A percentile compares a stretch with the other conserved stretches of the same genome.
Conservation (phyloP, 1,140 invertebrate species). For the Lepidurus packardi region DNA sequence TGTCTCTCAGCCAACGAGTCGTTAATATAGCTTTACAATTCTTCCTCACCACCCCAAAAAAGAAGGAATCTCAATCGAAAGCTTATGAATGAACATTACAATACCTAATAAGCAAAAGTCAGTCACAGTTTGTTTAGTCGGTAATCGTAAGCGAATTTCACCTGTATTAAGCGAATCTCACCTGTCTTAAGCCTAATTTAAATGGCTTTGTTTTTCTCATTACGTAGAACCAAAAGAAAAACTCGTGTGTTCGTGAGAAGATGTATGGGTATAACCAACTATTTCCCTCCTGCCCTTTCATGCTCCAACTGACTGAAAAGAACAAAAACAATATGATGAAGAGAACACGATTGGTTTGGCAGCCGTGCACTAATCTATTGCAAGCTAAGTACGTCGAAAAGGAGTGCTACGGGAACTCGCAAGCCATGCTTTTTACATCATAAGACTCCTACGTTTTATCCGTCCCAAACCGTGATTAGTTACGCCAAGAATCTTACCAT, state of each 20-base stretch:
- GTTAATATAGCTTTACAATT: too few relatives aligned
- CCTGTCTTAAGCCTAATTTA: too few relatives aligned
- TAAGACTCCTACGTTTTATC: neutral
- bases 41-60: too few relatives aligned
- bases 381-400: neutral
- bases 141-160: neutral
- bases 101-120: neutral
- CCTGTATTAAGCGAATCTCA: neutral
- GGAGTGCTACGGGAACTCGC: neutral
- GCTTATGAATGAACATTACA: too few relatives aligned
- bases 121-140: neutral
- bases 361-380: neutral
- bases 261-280: neutral
- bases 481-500: too few relatives aligned
- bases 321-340: constrained; percentile 8
- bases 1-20: too few relatives aligned
- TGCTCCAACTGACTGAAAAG: neutral
- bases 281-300: neutral
- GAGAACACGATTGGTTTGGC: constrained; percentile 1
- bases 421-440: neutral
- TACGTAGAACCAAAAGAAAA: too few relatives aligned
- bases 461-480: too few relatives aligned
- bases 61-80: too few relatives aligned
- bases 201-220: too few relatives aligned
- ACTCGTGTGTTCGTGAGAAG: neutral